Conservation (phyloP, 2,888 invertebrate genomes). For the Habroteleia sp. region DNA sequence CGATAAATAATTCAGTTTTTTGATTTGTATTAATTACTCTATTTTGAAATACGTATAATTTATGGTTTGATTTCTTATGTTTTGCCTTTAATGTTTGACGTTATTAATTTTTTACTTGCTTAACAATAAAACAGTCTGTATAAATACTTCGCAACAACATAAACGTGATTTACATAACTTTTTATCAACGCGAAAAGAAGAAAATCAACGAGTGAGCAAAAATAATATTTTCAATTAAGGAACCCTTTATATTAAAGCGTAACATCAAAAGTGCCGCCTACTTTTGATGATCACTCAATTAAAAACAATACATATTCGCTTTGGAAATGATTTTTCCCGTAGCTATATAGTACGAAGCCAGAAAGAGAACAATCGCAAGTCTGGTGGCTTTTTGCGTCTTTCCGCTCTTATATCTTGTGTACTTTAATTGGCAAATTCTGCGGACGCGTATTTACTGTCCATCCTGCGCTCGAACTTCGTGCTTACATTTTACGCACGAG, state of each 20-base stretch:
- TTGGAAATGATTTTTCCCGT: constrained; percentile 39
- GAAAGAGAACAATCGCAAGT: constrained; percentile 45
- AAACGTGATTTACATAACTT: no score
- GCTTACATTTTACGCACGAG: constrained; percentile 66
- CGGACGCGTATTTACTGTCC: constrained; percentile 56
- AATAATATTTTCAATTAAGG: constrained; percentile 11
- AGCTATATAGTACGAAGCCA: constrained; percentile 16
- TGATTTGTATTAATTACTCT: no score
- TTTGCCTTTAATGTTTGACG: no score
- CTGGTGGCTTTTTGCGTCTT: constrained; percentile 53
- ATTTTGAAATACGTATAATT: no score
- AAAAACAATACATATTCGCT: constrained; percentile 44
- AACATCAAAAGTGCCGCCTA: constrained; percentile 16
- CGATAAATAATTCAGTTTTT: no score
- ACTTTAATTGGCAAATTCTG: constrained; percentile 63
- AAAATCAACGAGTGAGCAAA: neutral
- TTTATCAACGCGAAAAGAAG: neutral
- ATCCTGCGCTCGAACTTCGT: constrained; percentile 60
- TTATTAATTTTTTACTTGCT: no score
- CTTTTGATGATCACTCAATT: constrained; percentile 36
- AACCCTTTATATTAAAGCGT: neutral
- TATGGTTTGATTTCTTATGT: no score
- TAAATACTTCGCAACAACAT: no score
- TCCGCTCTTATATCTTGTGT: constrained; percentile 54
- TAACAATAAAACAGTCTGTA: no score